Percentiles rank a stretch among this genome's conserved stretches.
phyloP scores from a whole-genome alignment of 2,797 vertebrate genomes.

The Syndactyla subalaris region DNA sequence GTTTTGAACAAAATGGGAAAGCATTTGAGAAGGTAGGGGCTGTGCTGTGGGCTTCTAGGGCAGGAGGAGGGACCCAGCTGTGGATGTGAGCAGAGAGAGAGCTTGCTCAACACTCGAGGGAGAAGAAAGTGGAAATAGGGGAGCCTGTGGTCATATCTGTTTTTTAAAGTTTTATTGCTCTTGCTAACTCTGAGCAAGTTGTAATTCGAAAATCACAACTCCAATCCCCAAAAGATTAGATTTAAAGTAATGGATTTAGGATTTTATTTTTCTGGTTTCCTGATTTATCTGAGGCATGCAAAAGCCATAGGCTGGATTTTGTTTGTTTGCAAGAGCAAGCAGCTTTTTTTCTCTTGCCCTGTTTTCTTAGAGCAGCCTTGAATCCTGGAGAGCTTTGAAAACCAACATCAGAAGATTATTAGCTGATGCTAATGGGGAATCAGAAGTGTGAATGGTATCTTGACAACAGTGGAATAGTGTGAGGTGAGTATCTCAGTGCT shows the following conservation, averaged over 20 bases:
- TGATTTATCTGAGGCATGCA: neutral
- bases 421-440: neutral
- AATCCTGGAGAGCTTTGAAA: neutral
- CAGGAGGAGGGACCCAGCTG: neutral
- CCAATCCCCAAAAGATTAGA: neutral
- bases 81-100: neutral
- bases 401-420: neutral
- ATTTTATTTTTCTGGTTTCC: neutral
- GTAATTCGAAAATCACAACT: neutral
- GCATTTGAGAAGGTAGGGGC: neutral
- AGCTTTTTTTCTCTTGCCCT: neutral
- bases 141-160: neutral
- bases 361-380: neutral
- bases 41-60: neutral
- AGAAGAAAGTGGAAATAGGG: neutral
- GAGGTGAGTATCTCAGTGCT: neutral
- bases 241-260: neutral
- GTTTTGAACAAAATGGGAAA: neutral
- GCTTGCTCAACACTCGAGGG: neutral
- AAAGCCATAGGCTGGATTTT: neutral
- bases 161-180: neutral
- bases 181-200: neutral
- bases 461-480: neutral
- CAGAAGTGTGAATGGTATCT: neutral
- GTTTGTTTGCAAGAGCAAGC: neutral